Evolutionary conservation across 2,888 invertebrate genomes (phyloP), one percentile per base, ranked within the genome.

Genomic region (Lacanobia oleracea): DNA sequence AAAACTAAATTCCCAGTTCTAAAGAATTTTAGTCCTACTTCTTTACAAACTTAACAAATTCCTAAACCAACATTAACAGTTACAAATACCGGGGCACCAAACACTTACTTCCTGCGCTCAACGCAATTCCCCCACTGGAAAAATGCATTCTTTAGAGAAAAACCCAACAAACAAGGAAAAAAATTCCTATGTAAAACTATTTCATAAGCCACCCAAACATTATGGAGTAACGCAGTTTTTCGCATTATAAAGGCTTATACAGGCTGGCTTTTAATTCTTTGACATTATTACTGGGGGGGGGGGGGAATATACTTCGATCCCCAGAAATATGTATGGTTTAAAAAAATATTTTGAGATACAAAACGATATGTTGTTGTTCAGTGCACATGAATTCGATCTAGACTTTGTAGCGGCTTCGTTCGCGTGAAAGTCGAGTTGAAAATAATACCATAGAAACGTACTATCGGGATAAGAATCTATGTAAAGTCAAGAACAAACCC

Each of bases 131-230:
- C 57, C 27, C 27, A 51, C 27, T 61, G 51, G 56, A 70, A 54
- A 72, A 75, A 76, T 67, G 79, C 70, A 84, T 71, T 83, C 45
- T 63, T 63, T 77, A 61, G 62, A 63, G 57, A 64, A 65, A 67
- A 72, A 33, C 51, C 27, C 59, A 12, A 48, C 21, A n/a, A 77
- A 79, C 65, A 69, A 40, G 18, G 43, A 33, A 53, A 59, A 72
- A 81, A 79, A 67, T 77, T 81, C 57, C 64, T 0, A 4, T 67
- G 74, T 54, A 69, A 66, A 64, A 71, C 78, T 81, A 83, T 86
- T 83, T 86, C 81, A 84, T 83, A 85, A 84, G 62, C 62, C 51
- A 33, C 53, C 63, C 60, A 65, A 72, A 68, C 59, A 72, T 74
- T 43, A 72, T 43, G 23, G 21, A 62, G 23, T 61, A 60, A 37